These are phyloP conservation scores for Polydrusus cervinus DNA, from an alignment of 2,888 invertebrate species.

Conservation along the genomic window DNA sequence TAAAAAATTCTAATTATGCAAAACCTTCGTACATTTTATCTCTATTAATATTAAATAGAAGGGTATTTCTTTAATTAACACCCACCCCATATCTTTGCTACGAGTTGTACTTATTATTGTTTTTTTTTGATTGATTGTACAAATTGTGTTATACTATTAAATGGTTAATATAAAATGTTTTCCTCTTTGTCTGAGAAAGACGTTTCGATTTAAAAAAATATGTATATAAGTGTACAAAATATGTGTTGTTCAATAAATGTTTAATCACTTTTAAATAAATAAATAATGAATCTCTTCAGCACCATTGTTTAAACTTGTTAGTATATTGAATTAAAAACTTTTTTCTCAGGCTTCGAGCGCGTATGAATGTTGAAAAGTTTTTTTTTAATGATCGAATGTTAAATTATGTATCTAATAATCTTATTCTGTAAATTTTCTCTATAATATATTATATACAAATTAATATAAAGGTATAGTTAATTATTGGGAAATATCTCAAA, in stretches of 20 bases:
- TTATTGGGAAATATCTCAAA: slow-evolving; percentile 68
- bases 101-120: slow-evolving; percentile 79
- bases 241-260: slow-evolving; percentile 60
- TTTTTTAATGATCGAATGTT: slow-evolving; percentile 69
- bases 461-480: slow-evolving; percentile 69
- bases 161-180: slow-evolving; percentile 65
- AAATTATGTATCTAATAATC: slow-evolving; percentile 70
- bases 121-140: slow-evolving; percentile 76
- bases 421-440: slow-evolving; percentile 72
- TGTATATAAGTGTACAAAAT: slow-evolving; percentile 65
- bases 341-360: slow-evolving; percentile 63
- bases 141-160: slow-evolving; percentile 77
- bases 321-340: slow-evolving; percentile 38
- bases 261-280: slow-evolving; percentile 59
- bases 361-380: slow-evolving; percentile 65
- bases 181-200: slow-evolving; percentile 64
- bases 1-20: slow-evolving; percentile 64
- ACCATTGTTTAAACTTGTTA: slow-evolving; percentile 57
- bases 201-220: slow-evolving; percentile 45
- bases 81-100: slow-evolving; percentile 77
- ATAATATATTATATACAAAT: slow-evolving; percentile 69
- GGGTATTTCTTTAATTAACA: slow-evolving; percentile 61
- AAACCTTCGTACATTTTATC: slow-evolving; percentile 63
- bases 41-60: slow-evolving; percentile 59
- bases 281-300: slow-evolving; percentile 61